Percentiles rank a stretch among this genome's conserved stretches.
phyloP scores from a whole-genome alignment of 2,888 invertebrate genomes.

The Terebella lapidaria region DNA sequence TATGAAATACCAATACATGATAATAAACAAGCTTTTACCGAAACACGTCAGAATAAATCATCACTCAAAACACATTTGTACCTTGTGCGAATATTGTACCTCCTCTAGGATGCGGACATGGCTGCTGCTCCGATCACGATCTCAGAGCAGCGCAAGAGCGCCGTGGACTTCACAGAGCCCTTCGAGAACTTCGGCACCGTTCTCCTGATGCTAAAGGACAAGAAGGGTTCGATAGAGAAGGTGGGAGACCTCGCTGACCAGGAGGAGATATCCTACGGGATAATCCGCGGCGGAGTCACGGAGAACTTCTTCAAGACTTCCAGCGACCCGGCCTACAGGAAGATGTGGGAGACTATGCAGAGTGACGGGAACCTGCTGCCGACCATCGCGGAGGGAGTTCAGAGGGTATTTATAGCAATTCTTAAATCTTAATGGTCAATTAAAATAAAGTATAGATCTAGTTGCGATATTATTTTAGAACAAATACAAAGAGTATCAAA shows the following conservation, averaged over 20 bases:
- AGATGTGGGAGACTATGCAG: slow-evolving; percentile 14
- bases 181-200: slow-evolving; percentile 15
- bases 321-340: slow-evolving; percentile 5
- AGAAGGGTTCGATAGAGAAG: background rate
- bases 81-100: too few species aligned
- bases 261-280: slow-evolving; percentile 9
- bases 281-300: slow-evolving; percentile 12
- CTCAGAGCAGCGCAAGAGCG: slow-evolving; percentile 3
- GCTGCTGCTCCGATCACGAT: slow-evolving; percentile 16
- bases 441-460: too few species aligned
- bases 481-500: too few species aligned
- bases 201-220: background rate
- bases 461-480: too few species aligned
- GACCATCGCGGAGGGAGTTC: slow-evolving; percentile 25
- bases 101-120: slow-evolving; percentile 10
- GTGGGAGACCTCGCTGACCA: slow-evolving; percentile 8
- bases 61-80: too few species aligned
- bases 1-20: too few species aligned
- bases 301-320: slow-evolving; percentile 14
- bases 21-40: too few species aligned
- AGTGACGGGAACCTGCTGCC: slow-evolving; percentile 2
- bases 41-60: too few species aligned
- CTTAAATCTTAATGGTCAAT: too few species aligned
- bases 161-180: slow-evolving; percentile 13
- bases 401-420: too few species aligned